Conservation (phyloP, 2,113 vertebrate genomes). For the Haliaeetus leucogaster region DNA sequence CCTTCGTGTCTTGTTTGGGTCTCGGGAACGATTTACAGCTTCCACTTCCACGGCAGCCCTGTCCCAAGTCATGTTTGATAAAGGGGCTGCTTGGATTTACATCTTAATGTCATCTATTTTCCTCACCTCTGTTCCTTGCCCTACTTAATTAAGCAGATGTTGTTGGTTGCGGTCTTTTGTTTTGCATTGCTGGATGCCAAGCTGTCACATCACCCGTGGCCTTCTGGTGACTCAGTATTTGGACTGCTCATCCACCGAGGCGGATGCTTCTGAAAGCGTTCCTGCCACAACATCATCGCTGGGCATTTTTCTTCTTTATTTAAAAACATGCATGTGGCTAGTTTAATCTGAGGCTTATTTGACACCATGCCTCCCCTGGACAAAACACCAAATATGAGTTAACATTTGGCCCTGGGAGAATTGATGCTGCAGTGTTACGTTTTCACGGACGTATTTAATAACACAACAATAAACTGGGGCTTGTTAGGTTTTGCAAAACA, state of each 20-base stretch:
- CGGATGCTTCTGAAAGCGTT: neutral
- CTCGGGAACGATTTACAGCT: neutral
- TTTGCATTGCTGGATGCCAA: neutral
- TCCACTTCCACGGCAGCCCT: neutral
- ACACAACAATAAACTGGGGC: rapidly evolving
- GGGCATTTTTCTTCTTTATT: neutral
- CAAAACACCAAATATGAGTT: neutral
- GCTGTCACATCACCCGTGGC: neutral
- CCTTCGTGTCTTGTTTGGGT: neutral
- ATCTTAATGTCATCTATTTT: rapidly evolving
- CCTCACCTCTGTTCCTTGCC: neutral
- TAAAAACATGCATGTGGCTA: rapidly evolving
- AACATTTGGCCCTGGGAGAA: neutral
- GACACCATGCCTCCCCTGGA: rapidly evolving
- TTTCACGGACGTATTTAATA: neutral
- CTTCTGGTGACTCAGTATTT: neutral
- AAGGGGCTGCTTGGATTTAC: neutral
- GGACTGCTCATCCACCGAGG: neutral
- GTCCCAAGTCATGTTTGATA: neutral
- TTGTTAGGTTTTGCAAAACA: neutral
- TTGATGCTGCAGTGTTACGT: neutral
- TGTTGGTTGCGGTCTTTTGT: neutral
- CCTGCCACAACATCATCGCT: neutral
- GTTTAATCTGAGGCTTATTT: neutral
- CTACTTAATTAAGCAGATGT: neutral